A percentile compares a stretch with the other conserved stretches of the same genome.
Evolutionary conservation across 2,888 invertebrate genomes (phyloP).

Genomic region (Omphaloscelis lunosa): DNA sequence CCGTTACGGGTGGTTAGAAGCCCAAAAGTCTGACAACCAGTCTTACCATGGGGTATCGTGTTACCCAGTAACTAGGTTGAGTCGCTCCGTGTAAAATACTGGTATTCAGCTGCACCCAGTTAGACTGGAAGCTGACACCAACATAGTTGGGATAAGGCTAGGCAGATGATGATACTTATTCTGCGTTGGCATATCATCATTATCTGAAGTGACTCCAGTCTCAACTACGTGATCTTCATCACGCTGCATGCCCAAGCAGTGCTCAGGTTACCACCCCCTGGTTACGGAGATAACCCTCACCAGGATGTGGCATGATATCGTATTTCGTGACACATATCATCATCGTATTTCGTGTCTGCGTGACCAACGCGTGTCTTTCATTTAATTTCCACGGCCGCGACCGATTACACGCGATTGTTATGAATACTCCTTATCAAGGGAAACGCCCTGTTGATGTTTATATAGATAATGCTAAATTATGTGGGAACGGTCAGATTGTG

Average conservation of each 20-base stretch:
- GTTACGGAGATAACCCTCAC: conserved; percentile 34
- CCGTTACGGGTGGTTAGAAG: background rate
- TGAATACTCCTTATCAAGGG: conserved; percentile 41
- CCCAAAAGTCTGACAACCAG: background rate
- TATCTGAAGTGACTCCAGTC: background rate
- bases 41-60: background rate
- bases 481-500: conserved; percentile 40
- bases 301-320: conserved; percentile 13
- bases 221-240: conserved; percentile 23
- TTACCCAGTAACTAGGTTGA: background rate
- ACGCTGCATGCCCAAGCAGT: background rate
- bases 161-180: background rate
- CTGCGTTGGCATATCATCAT: no score
- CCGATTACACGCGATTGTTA: conserved; percentile 38
- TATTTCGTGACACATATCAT: conserved; percentile 4
- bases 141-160: background rate
- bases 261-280: conserved; percentile 20
- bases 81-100: background rate
- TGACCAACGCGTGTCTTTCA: conserved; percentile 39
- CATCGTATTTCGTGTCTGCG: conserved; percentile 30
- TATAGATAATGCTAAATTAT: conserved; percentile 38
- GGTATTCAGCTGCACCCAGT: background rate
- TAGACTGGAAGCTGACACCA: background rate
- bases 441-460: conserved; percentile 42
- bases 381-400: conserved; percentile 19